Evolutionary conservation across 2,113 vertebrate species (phyloP).

Genomic region (Vidua chalybeata): DNA sequence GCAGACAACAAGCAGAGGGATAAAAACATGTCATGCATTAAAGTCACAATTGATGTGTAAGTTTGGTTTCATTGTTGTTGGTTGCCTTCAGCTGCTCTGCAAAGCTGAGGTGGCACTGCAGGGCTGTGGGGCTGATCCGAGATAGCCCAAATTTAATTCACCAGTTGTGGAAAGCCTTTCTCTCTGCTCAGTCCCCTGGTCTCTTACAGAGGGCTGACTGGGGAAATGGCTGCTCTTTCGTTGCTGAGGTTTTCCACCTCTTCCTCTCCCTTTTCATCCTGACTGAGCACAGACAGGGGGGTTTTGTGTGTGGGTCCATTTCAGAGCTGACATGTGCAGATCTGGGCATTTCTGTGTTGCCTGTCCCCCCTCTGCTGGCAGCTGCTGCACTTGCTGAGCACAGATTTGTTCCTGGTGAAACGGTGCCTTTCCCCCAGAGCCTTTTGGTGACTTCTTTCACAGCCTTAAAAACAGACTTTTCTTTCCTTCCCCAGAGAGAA

Average conservation of each 20-base stretch:
- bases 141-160: not conserved
- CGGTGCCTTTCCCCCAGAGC: conserved; percentile 10
- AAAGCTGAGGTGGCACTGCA: not conserved
- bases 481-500: conserved; percentile 82
- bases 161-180: not conserved
- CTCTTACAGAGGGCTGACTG: not conserved
- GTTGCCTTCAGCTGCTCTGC: not conserved
- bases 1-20: conserved; percentile 99
- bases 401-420: not conserved
- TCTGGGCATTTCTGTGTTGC: not conserved
- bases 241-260: not conserved
- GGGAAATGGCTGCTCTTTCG: rapidly evolving
- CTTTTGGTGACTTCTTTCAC: not conserved
- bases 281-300: rapidly evolving
- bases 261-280: not conserved
- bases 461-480: not conserved
- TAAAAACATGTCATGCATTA: conserved; percentile 92
- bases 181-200: not conserved
- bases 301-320: not conserved
- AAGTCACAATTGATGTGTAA: conserved; percentile 92
- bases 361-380: conserved; percentile 60
- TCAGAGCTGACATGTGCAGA: not conserved
- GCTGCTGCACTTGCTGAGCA: not conserved
- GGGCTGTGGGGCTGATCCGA: rapidly evolving
- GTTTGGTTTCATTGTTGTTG: conserved; percentile 61